Conservation (phyloP, 2,113 vertebrate genomes). For the Odocoileus hemionus region DNA sequence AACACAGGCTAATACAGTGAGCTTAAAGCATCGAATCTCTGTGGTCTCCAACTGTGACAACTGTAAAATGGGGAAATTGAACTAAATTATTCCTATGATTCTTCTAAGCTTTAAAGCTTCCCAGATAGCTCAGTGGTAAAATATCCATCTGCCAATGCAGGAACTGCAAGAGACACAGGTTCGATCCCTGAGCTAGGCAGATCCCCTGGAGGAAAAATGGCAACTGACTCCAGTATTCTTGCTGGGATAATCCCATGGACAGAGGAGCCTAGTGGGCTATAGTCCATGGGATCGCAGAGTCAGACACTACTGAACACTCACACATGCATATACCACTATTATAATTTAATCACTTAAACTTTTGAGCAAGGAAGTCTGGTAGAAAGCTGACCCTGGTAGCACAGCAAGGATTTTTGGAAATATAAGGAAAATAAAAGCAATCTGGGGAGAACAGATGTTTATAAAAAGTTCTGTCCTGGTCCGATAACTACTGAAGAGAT, state of each 20-base stretch:
- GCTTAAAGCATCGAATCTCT: not conserved
- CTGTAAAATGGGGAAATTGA: not conserved
- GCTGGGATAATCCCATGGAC: not conserved
- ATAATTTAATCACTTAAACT: not conserved
- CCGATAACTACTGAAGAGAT: not conserved
- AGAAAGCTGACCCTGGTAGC: not conserved
- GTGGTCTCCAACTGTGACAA: not conserved
- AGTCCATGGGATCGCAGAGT: not conserved
- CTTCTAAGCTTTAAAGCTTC: not conserved
- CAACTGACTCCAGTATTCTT: not conserved
- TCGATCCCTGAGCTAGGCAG: rapidly evolving
- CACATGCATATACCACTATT: not conserved
- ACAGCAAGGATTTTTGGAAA: not conserved
- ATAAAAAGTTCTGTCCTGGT: not conserved
- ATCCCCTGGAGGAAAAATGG: not conserved
- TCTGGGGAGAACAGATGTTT: not conserved
- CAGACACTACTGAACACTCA: rapidly evolving
- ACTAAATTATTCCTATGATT: not conserved
- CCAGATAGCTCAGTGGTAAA: not conserved
- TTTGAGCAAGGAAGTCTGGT: not conserved
- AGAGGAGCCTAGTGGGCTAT: not conserved
- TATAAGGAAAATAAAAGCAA: not conserved
- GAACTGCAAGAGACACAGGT: not conserved
- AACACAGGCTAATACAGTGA: not conserved
- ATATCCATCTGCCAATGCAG: not conserved